Percentiles rank a stretch among this genome's conserved stretches.
phyloP scores from a whole-genome alignment of 2,113 vertebrate genomes.

The Camelus dromedarius region DNA sequence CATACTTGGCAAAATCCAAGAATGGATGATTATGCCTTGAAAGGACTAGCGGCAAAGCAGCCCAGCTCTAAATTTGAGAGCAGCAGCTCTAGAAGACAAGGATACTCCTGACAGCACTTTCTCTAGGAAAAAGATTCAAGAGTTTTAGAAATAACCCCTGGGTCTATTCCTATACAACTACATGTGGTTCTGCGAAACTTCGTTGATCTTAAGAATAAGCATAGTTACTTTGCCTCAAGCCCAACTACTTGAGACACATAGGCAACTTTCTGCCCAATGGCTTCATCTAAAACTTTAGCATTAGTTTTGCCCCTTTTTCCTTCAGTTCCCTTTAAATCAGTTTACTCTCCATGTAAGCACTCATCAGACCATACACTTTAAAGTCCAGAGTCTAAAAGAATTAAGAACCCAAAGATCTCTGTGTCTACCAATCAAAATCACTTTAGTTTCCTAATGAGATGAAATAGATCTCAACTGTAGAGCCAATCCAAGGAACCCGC shows the following conservation, averaged over 20 bases:
- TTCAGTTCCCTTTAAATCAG: background rate
- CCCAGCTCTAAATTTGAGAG: background rate
- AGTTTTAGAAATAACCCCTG: background rate
- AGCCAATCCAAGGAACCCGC: background rate
- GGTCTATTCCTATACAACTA: background rate
- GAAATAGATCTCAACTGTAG: background rate
- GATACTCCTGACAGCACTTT: background rate
- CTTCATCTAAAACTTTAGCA: background rate
- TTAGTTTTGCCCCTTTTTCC: background rate
- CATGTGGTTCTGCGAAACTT: background rate
- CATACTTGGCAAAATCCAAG: constrained; percentile 26
- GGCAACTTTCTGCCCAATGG: background rate
- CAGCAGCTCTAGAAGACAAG: background rate
- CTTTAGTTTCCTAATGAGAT: background rate
- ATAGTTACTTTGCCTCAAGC: constrained; percentile 6
- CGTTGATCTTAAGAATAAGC: background rate
- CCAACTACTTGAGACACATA: background rate
- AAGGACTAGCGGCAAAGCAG: background rate
- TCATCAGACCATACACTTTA: background rate
- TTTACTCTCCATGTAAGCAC: background rate
- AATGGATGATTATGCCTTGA: background rate
- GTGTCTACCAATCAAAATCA: constrained; percentile 25
- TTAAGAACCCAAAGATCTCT: background rate
- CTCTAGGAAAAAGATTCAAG: background rate
- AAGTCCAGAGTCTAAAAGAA: constrained; percentile 18